These are phyloP conservation scores for Drosophila mayri DNA, from an alignment of 1,140 invertebrate species.

Conservation along the genomic window DNA sequence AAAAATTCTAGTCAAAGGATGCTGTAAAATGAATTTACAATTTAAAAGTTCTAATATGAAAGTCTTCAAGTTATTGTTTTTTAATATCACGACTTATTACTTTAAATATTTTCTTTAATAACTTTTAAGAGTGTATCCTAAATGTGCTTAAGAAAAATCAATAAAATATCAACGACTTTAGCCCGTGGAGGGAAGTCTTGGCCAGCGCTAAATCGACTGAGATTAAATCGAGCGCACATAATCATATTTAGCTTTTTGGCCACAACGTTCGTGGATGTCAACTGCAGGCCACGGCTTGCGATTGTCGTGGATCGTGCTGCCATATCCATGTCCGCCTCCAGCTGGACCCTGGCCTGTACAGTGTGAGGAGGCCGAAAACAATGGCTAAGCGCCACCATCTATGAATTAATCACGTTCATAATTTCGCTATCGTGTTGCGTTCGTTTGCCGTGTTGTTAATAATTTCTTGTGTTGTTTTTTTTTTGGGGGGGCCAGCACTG, in stretches of 20 bases:
- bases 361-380: conserved; percentile 59
- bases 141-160: conserved; percentile 32
- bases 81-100: background rate
- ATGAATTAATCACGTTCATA: conserved; percentile 84
- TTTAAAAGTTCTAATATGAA: background rate
- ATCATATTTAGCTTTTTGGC: conserved; percentile 81
- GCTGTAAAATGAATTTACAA: too few relatives aligned
- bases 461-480: conserved; percentile 50
- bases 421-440: conserved; percentile 72
- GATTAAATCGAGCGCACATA: conserved; percentile 83
- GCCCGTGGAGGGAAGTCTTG: conserved; percentile 20
- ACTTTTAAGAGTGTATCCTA: background rate
- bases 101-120: background rate
- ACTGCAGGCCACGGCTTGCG: conserved; percentile 54
- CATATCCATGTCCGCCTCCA: conserved; percentile 9
- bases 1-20: too few relatives aligned
- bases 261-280: conserved; percentile 72
- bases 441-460: conserved; percentile 55
- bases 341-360: conserved; percentile 20
- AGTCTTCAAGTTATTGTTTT: background rate
- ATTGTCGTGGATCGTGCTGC: conserved; percentile 63
- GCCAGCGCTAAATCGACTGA: conserved; percentile 60
- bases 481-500: conserved; percentile 25
- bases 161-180: conserved; percentile 35
- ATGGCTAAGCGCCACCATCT: conserved; percentile 81